Evolutionary conservation across 1,140 invertebrate genomes (phyloP), one percentile per base, ranked within the genome.

Genomic region (Ceratina japonica): DNA sequence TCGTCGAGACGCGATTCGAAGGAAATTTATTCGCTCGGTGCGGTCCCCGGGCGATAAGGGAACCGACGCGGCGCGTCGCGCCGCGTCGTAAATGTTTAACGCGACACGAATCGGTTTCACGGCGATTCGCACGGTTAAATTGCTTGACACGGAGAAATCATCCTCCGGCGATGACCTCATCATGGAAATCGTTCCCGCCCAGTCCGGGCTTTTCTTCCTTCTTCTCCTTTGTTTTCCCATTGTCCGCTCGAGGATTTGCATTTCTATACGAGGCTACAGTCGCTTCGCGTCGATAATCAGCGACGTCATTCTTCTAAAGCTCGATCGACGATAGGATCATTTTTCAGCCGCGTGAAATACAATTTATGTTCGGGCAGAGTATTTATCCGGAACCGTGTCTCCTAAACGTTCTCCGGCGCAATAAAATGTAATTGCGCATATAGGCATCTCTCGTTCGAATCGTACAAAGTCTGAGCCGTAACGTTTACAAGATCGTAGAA

Each of bases 81-180:
- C 31, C 31, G 65, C 65, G 59, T 77, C 79, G 74, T 71, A 74
- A 79, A 79, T 79, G 76, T 79, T 79, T 76, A 80, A 80, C 64
- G 79, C 79, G 79, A 68, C 74, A 52, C 79, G 79, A 80, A 80
- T 80, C 74, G 58, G 73, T 77, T 80, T 80, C 79, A 77, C 79
- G 66, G 79, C 24, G 56, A 80, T 80, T 77, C 79, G 64, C 74
- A 77, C 66, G 79, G 73, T 62, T 70, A 65, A 80, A 80, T 80
- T 80, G 62, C 64, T 4, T 51, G 75, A 63, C 74, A 71, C 51
- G 66, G 66, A 66, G 75, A 59, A 71, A 77, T 81, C 68, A 77
- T 77, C 65, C 59, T 24, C 62, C n/a, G 58, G 20, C 79, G 66
- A 56, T 76, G 74, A 75, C 68, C 75, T 77, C 75, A 71, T 81